Conservation (phyloP, 2,888 invertebrate species). For the Drosophila macrospina region DNA sequence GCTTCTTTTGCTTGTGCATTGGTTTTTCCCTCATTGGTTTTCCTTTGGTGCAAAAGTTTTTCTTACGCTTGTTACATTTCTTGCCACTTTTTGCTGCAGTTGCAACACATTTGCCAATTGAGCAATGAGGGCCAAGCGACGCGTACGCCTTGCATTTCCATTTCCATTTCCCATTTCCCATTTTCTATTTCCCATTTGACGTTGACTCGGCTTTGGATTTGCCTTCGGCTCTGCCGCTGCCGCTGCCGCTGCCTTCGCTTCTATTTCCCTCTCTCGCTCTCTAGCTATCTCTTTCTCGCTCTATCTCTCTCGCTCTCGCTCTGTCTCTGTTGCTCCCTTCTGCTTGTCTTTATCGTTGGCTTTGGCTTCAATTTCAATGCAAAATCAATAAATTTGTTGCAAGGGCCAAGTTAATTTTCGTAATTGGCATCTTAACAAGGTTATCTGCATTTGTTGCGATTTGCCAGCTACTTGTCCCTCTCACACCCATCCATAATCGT, state of each 20-base stretch:
- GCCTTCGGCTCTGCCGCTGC: conserved; percentile 6
- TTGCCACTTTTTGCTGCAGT: conserved; percentile 55
- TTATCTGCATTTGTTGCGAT: conserved; percentile 77
- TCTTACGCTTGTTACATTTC: conserved; percentile 67
- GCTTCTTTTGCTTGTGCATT: conserved; percentile 32
- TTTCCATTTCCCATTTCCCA: conserved; percentile 26
- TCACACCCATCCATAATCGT: conserved; percentile 11
- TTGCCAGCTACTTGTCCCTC: conserved; percentile 49
- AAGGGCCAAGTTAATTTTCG: conserved; percentile 77
- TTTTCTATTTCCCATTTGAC: conserved; percentile 20
- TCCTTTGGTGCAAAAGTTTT: conserved; percentile 65
- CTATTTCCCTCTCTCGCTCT: background rate
- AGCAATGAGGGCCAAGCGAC: conserved; percentile 64
- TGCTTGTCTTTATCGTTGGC: conserved; percentile 7
- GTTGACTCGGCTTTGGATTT: conserved; percentile 1
- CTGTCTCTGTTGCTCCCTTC: too few species aligned
- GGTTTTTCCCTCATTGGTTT: conserved; percentile 50
- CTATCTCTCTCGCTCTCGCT: too few species aligned
- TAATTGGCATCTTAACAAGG: conserved; percentile 81
- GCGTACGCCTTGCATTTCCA: conserved; percentile 27
- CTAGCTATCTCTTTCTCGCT: background rate
- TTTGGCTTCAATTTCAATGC: conserved; percentile 67
- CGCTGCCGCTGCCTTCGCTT: conserved; percentile 2
- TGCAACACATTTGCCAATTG: conserved; percentile 73
- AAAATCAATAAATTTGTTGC: conserved; percentile 75